phyloP scores from a whole-genome alignment of 2,888 invertebrate species.

The Drosophila robusta region DNA sequence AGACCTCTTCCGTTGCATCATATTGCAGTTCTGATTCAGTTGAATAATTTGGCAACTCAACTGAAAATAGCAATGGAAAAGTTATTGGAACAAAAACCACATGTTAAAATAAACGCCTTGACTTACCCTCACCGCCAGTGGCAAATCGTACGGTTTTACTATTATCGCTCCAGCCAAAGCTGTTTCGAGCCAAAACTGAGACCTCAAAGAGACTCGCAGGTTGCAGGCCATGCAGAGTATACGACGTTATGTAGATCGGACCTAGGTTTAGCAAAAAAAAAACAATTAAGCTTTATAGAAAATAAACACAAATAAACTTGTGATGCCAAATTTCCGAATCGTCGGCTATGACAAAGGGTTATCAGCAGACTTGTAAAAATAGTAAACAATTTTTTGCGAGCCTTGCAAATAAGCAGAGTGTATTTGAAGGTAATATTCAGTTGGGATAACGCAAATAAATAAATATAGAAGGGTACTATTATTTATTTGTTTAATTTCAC shows the following conservation, averaged over 20 bases:
- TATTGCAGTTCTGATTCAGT: constrained; percentile 83
- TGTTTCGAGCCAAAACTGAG: constrained; percentile 91
- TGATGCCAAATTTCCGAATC: not conserved
- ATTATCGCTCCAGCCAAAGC: constrained; percentile 93
- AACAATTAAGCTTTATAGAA: not conserved
- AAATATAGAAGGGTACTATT: not conserved
- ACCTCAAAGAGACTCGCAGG: constrained; percentile 92
- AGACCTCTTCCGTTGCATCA: constrained; percentile 69
- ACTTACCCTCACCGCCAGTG: constrained; percentile 90
- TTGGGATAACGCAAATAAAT: not conserved
- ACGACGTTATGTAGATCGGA: constrained; percentile 91
- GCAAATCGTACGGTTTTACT: constrained; percentile 91
- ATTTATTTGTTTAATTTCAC: not conserved
- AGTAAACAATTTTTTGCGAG: not conserved
- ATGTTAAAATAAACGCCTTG: rapidly evolving
- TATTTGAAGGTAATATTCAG: not conserved
- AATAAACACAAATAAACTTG: not conserved
- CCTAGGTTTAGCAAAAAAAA: constrained; percentile 84
- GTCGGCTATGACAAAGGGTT: no score
- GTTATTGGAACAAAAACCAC: not conserved
- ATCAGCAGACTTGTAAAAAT: no score
- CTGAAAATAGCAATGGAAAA: constrained; percentile 43
- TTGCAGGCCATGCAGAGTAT: constrained; percentile 90
- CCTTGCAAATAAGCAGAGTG: not conserved
- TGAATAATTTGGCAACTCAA: constrained; percentile 84